phyloP scores from a whole-genome alignment of 2,113 vertebrate species.

The Cebidichthys violaceus region DNA sequence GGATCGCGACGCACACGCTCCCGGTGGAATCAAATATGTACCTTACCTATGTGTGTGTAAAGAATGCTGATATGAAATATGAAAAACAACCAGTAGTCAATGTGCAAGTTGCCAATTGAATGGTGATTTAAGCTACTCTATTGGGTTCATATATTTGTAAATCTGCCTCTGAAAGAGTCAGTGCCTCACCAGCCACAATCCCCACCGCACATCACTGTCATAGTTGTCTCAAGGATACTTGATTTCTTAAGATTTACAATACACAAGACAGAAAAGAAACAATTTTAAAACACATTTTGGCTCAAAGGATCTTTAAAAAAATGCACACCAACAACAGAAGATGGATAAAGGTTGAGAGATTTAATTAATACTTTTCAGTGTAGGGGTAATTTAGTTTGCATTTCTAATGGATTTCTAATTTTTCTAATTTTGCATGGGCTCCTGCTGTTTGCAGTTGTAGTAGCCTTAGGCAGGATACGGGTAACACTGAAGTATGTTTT shows the following conservation, averaged over 20 bases:
- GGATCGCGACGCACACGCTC: too few species aligned
- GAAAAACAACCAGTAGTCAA: too few species aligned
- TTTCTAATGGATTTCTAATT: slow-evolving; percentile 43
- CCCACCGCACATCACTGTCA: too few species aligned
- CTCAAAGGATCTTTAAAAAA: background rate
- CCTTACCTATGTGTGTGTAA: too few species aligned
- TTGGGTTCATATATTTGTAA: too few species aligned
- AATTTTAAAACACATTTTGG: background rate
- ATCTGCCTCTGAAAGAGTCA: too few species aligned
- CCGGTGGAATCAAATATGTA: too few species aligned
- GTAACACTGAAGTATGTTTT: slow-evolving; percentile 38
- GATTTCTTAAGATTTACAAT: background rate
- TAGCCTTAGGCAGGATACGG: slow-evolving; percentile 52
- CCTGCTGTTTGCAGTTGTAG: slow-evolving; percentile 56
- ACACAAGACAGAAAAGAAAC: background rate
- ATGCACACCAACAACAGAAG: background rate
- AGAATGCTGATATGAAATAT: too few species aligned
- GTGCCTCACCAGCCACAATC: too few species aligned
- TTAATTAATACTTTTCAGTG: slow-evolving; percentile 60
- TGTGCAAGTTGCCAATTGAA: too few species aligned
- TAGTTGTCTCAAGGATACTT: too few species aligned
- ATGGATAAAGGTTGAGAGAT: slow-evolving; percentile 44
- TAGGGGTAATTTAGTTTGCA: slow-evolving; percentile 58
- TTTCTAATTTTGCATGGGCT: slow-evolving; percentile 47
- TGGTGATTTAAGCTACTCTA: too few species aligned